phyloP scores from a whole-genome alignment of 1,140 invertebrate genomes.

The Laupala kohalensis region DNA sequence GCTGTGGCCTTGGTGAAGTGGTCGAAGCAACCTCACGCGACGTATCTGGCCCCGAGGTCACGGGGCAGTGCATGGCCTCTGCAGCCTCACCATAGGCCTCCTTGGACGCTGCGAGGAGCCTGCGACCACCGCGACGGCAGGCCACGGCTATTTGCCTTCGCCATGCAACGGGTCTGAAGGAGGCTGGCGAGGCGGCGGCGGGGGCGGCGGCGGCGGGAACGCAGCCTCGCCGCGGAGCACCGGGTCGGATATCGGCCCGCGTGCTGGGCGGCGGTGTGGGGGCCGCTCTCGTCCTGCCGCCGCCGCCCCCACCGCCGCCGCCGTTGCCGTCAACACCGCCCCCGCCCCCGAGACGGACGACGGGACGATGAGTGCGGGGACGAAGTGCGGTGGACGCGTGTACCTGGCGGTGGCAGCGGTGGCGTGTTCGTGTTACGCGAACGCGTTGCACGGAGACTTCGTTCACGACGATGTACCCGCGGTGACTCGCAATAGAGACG shows the following conservation, averaged over 20 bases:
- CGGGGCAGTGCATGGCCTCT: too few species aligned
- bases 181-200: too few species aligned
- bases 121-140: too few species aligned
- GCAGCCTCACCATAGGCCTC: too few species aligned
- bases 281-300: not conserved
- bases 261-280: not conserved
- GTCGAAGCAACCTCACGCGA: too few species aligned
- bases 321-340: not conserved
- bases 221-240: too few species aligned
- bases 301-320: not conserved
- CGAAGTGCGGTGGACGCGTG: constrained; percentile 15
- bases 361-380: not conserved
- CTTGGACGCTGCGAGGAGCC: too few species aligned
- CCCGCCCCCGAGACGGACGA: not conserved
- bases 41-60: too few species aligned
- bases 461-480: constrained; percentile 86
- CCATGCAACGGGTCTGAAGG: too few species aligned
- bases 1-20: too few species aligned
- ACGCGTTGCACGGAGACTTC: constrained; percentile 69
- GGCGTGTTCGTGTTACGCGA: constrained; percentile 58
- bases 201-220: too few species aligned
- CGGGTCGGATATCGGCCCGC: not conserved
- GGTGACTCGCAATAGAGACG: constrained; percentile 70
- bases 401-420: constrained; percentile 49
- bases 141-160: too few species aligned